Evolutionary conservation across 2,113 vertebrate species (phyloP).

Genomic region (Trachemys scripta): DNA sequence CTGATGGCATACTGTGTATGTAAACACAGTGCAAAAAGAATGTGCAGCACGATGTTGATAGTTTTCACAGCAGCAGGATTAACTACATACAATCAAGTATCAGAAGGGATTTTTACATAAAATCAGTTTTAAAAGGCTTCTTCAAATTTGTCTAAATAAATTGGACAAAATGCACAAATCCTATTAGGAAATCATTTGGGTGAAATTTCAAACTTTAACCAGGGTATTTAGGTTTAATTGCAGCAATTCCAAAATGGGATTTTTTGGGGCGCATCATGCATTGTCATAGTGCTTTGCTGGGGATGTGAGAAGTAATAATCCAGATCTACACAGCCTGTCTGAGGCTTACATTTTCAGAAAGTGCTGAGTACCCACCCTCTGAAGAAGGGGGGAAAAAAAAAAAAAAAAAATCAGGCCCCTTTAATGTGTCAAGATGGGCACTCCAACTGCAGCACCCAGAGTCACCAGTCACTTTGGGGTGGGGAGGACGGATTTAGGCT

Average conservation of each 20-base stretch:
- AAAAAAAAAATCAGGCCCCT: neutral
- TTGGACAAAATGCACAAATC: neutral
- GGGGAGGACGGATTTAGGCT: neutral
- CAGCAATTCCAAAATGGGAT: neutral
- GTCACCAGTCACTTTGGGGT: neutral
- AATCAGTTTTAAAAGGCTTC: neutral
- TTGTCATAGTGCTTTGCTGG: neutral
- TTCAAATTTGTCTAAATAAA: neutral
- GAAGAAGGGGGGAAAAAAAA: no score
- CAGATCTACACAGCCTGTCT: neutral
- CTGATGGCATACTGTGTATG: fast-evolving
- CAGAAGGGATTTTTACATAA: neutral
- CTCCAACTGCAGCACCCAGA: neutral
- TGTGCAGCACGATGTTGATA: neutral
- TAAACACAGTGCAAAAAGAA: neutral
- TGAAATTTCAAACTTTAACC: neutral
- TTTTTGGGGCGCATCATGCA: neutral
- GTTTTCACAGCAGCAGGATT: neutral
- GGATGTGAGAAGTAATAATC: neutral
- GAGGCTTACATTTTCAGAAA: neutral
- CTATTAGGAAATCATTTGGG: neutral
- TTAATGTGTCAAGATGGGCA: neutral
- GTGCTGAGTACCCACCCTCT: neutral
- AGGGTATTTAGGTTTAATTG: neutral
- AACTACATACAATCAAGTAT: neutral